Base-by-base conservation (phyloP, 2,888 invertebrate genomes). In the Mechanitis messenoides region DNA sequence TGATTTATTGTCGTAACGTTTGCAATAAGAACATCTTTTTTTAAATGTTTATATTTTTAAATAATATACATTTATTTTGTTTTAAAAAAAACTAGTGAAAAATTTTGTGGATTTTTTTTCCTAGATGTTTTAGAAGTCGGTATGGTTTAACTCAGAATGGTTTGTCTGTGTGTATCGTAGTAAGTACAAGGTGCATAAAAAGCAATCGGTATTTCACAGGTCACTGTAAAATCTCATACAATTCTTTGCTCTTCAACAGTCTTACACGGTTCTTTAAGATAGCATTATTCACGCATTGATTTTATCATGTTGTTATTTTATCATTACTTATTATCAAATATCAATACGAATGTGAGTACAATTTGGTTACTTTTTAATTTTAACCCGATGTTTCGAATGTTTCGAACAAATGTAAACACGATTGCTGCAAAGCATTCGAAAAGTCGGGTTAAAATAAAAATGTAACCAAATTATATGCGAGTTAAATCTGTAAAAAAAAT, bases 121-220 rank as follows among this genome's bases (percentile, higher is more conserved):
- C 31, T 47, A 54, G n/a, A 33, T 20, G 20, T 20, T 53, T 53
- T 12, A 11, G 9, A 9, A 35, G 35, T 54, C 61, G 61, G 45
- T 55, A 56, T 53, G 57, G 6, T 20, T 50, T 31, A 7, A n/a
- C 7, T 7, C 7, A 31, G 7, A 50, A 50, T 7, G 11, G 5
- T 50, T 50, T 2, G 50, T 50, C 50, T 50, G 50, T 50, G 50
- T 50, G 50, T 50, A 50, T 50, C 50, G 50, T 31, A 50, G 31
- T 31, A 50, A n/a, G 31, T 50, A 31, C 50, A 50, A 31, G 31
- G 7, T 50, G 50, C 50, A 50, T 47, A 67, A 65, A 58, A 54
- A 64, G 64, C 61, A 53, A 61, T 62, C 56, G 61, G 62, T 66
- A 60, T 62, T 68, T 50, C 35, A 58, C 57, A 50, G 50, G 50